Conservation (phyloP, 1,140 invertebrate genomes). For the Proctacanthus coquilletti region DNA sequence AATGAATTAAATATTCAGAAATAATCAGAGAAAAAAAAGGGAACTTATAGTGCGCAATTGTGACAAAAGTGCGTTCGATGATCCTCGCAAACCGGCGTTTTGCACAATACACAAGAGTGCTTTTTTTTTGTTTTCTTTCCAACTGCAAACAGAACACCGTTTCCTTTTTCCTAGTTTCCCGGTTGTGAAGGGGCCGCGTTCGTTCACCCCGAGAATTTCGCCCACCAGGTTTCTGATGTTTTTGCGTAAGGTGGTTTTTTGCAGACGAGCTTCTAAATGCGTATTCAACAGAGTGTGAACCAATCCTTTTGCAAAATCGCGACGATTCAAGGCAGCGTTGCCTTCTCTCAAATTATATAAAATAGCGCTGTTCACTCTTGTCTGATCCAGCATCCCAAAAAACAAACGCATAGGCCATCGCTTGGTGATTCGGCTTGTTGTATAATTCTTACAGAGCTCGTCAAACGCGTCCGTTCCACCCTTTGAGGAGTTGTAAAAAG, state of each 20-base stretch:
- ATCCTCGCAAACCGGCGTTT: not conserved
- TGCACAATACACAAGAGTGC: not conserved
- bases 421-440: not conserved
- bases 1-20: too few relatives aligned
- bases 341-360: too few relatives aligned
- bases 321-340: too few relatives aligned
- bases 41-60: too few relatives aligned
- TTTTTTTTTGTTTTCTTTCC: not conserved
- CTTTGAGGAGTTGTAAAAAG: too few relatives aligned
- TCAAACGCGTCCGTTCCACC: not conserved
- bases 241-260: not conserved
- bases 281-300: too few relatives aligned
- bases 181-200: not conserved
- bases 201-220: not conserved
- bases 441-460: conserved; percentile 1
- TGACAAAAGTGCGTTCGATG: too few relatives aligned
- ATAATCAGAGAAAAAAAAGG: too few relatives aligned
- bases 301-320: too few relatives aligned
- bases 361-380: too few relatives aligned
- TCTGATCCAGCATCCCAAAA: not conserved
- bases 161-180: not conserved
- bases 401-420: not conserved
- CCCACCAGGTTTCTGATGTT: not conserved
- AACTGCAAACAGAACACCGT: not conserved
- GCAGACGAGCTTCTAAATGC: too few relatives aligned